Evolutionary conservation across 2,797 vertebrate genomes (phyloP).

Genomic region (Catharus ustulatus): DNA sequence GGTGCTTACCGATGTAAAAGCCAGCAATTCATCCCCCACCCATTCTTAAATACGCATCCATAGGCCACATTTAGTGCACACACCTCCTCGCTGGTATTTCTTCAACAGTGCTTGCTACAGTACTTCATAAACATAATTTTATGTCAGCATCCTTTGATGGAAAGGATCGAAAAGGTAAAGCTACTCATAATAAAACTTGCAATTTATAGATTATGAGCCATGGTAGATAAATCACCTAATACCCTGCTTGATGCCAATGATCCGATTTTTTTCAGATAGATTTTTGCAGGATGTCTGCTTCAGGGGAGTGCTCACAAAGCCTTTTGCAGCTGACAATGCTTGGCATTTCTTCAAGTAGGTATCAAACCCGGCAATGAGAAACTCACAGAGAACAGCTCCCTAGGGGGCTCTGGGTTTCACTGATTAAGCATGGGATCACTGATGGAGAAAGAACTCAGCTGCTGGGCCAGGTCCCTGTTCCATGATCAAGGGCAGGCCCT

Average conservation of each 20-base stretch:
- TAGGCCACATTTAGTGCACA: background rate
- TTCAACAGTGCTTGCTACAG: background rate
- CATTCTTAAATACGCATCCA: background rate
- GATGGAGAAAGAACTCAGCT: background rate
- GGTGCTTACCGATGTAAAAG: background rate
- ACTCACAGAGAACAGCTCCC: background rate
- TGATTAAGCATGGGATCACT: background rate
- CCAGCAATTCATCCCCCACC: fast-evolving
- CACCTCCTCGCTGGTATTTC: background rate
- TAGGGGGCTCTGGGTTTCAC: background rate
- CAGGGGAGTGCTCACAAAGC: background rate
- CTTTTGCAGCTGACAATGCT: background rate
- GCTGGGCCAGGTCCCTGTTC: background rate
- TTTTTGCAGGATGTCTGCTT: background rate
- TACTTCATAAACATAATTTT: background rate
- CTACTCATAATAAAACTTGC: background rate
- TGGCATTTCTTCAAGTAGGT: background rate
- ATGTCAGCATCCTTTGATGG: background rate
- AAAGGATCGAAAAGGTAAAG: background rate
- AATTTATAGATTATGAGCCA: background rate
- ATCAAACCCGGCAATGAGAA: background rate
- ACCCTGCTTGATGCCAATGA: background rate
- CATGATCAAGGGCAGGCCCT: background rate
- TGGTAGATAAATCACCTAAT: background rate
- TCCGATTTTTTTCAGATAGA: background rate